A percentile compares a stretch with the other conserved stretches of the same genome.
Conservation (phyloP, 2,113 vertebrate genomes). For the Probosciger aterrimus region DNA sequence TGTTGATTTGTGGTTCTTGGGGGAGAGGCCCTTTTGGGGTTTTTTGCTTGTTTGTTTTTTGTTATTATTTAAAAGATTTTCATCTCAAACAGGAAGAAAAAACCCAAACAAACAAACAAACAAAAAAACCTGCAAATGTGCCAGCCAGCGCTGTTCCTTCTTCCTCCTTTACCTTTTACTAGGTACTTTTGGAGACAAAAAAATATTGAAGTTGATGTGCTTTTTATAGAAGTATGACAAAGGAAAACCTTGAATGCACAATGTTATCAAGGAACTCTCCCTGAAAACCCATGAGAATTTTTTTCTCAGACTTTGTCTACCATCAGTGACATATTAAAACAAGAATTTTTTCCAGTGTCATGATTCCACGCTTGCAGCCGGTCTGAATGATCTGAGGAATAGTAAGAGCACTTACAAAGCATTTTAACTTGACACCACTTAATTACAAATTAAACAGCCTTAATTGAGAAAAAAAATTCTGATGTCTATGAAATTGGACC, state of each 20-base stretch:
- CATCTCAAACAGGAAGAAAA: background rate
- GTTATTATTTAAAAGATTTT: background rate
- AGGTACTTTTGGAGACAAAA: background rate
- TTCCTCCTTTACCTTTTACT: background rate
- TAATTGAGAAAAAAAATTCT: background rate
- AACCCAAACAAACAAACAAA: background rate
- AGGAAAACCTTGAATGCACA: background rate
- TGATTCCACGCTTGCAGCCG: background rate
- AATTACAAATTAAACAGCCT: background rate
- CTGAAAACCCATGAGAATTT: background rate
- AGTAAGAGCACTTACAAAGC: background rate
- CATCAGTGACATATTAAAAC: background rate
- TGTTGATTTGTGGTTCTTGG: background rate
- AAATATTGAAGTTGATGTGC: background rate
- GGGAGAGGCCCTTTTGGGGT: accelerated
- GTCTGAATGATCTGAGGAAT: background rate
- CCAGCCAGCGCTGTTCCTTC: background rate
- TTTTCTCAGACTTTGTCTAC: background rate
- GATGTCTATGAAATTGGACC: background rate
- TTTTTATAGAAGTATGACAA: background rate
- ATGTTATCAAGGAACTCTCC: background rate
- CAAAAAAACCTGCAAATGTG: background rate
- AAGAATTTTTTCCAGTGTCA: background rate
- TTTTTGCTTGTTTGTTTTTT: background rate
- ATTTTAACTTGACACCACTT: background rate